Evolutionary conservation across 2,888 invertebrate genomes (phyloP).

Genomic region (Ernsta delagoae): DNA sequence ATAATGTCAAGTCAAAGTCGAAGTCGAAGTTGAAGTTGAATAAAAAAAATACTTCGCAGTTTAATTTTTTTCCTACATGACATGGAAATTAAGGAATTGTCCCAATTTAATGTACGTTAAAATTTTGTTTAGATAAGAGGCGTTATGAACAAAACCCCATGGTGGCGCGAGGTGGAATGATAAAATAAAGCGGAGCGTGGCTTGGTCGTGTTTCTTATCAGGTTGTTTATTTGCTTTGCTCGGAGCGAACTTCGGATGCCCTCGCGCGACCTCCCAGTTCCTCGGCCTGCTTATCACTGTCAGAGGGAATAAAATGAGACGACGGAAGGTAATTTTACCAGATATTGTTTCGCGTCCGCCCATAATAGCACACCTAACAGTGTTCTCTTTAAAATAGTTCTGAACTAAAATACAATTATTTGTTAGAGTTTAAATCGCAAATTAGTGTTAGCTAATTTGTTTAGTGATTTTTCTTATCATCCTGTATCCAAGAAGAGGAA

Average conservation of each 20-base stretch:
- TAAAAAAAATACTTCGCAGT: too few relatives aligned
- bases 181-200: slow-evolving; percentile 56
- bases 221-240: slow-evolving; percentile 76
- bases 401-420: slow-evolving; percentile 15
- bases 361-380: slow-evolving; percentile 45
- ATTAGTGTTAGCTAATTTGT: slow-evolving; percentile 56
- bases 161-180: too few relatives aligned
- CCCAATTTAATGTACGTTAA: too few relatives aligned
- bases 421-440: slow-evolving; percentile 46
- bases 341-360: slow-evolving; percentile 62
- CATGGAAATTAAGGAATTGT: too few relatives aligned
- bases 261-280: slow-evolving; percentile 79
- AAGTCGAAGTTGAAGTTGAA: too few relatives aligned
- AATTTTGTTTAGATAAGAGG: too few relatives aligned
- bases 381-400: neutral
- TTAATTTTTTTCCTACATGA: too few relatives aligned
- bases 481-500: slow-evolving; percentile 84
- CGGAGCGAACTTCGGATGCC: slow-evolving; percentile 78
- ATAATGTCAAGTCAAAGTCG: too few relatives aligned
- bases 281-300: slow-evolving; percentile 76
- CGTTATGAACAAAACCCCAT: too few relatives aligned
- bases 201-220: slow-evolving; percentile 79
- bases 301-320: slow-evolving; percentile 78
- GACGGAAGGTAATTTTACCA: slow-evolving; percentile 70
- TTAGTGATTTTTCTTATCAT: slow-evolving; percentile 74